Conservation (phyloP, 2,888 invertebrate genomes). For the Eubasilissa splendida region DNA sequence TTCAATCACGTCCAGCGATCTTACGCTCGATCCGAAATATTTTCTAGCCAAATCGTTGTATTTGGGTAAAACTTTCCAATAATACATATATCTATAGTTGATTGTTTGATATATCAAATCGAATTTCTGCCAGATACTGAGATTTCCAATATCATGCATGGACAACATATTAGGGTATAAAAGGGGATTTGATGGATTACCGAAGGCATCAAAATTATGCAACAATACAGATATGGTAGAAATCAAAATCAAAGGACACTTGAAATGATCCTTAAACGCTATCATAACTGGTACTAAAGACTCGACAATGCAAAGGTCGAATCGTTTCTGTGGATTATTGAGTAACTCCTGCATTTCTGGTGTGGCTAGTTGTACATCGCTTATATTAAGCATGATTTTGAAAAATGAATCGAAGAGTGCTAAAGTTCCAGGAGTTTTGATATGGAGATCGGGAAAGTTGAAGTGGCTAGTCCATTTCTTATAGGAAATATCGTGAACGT, state of each 20-base stretch:
- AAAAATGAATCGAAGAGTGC: background rate
- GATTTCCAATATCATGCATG: constrained; percentile 64
- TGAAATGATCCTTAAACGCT: constrained; percentile 72
- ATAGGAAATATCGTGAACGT: constrained; percentile 64
- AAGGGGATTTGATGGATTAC: constrained; percentile 71
- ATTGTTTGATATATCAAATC: constrained; percentile 38
- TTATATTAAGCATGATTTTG: constrained; percentile 38
- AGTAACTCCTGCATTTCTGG: constrained; percentile 61
- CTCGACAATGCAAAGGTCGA: constrained; percentile 74
- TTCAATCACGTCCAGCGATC: constrained; percentile 58
- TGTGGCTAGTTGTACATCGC: constrained; percentile 60
- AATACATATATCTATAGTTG: constrained; percentile 2
- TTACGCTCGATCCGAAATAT: constrained; percentile 59
- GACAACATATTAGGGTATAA: constrained; percentile 70
- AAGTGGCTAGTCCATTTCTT: constrained; percentile 57
- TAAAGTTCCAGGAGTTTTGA: background rate
- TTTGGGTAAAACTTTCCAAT: constrained; percentile 38
- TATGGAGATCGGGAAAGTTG: constrained; percentile 43
- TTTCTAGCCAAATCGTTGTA: constrained; percentile 53
- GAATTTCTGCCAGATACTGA: constrained; percentile 65
- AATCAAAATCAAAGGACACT: constrained; percentile 72
- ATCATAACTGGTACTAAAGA: constrained; percentile 70
- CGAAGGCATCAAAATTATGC: constrained; percentile 70
- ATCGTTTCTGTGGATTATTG: constrained; percentile 65
- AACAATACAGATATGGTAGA: constrained; percentile 69